These are phyloP conservation scores for Dusona sp. DNA, from an alignment of 2,888 invertebrate genomes.

Conservation along the genomic window DNA sequence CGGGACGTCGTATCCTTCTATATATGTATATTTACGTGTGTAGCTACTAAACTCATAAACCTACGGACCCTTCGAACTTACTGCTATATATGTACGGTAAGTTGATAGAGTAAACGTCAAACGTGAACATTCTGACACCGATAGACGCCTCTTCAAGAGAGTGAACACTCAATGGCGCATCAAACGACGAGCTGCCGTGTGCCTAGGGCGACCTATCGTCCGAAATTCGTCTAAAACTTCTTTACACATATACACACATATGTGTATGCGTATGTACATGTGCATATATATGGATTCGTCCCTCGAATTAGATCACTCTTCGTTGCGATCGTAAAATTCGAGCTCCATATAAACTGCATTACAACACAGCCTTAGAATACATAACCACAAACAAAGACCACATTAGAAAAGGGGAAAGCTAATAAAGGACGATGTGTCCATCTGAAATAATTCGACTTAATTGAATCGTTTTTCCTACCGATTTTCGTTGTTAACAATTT, in stretches of 20 bases:
- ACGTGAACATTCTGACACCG: constrained; percentile 46
- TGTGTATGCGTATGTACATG: too few relatives aligned
- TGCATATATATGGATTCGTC: constrained; percentile 14
- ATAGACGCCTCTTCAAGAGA: constrained; percentile 56
- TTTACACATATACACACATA: constrained; percentile 15
- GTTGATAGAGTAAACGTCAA: constrained; percentile 52
- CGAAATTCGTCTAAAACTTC: constrained; percentile 58
- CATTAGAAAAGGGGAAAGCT: constrained; percentile 11
- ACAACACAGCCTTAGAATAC: not conserved
- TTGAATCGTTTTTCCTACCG: constrained; percentile 12
- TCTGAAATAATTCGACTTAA: constrained; percentile 31
- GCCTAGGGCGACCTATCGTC: constrained; percentile 52
- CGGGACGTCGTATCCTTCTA: constrained; percentile 10
- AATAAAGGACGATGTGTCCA: constrained; percentile 29
- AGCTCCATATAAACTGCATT: constrained; percentile 56
- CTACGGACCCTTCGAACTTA: constrained; percentile 57
- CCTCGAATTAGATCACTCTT: constrained; percentile 66
- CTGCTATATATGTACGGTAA: constrained; percentile 19
- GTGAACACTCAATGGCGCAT: constrained; percentile 63
- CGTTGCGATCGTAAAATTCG: constrained; percentile 64
- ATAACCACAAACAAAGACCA: constrained; percentile 49
- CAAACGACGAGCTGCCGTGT: constrained; percentile 60
- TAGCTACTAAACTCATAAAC: constrained; percentile 64
- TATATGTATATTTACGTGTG: not conserved
- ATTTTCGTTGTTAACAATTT: not conserved